Conservation (phyloP, 2,888 invertebrate species). For the Lycocerus yunnanus region DNA sequence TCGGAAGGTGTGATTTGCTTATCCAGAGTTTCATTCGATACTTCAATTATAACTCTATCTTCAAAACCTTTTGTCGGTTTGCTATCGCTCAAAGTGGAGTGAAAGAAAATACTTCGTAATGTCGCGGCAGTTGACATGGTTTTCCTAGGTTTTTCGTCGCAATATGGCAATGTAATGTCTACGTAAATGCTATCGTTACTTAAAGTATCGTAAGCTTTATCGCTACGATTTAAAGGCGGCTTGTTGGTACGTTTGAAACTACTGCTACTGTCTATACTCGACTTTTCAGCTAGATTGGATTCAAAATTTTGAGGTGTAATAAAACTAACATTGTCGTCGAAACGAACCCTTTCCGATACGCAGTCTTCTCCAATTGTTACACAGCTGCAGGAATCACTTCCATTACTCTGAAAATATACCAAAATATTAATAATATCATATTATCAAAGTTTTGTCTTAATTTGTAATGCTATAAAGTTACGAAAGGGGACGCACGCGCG, state of each 20-base stretch:
- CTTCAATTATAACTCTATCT: constrained; percentile 51
- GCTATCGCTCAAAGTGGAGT: constrained; percentile 48
- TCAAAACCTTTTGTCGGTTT: constrained; percentile 48
- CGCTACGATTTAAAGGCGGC: constrained; percentile 27
- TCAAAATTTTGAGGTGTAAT: constrained; percentile 53
- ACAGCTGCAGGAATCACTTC: constrained; percentile 56
- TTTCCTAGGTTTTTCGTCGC: constrained; percentile 48
- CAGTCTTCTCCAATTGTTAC: constrained; percentile 59
- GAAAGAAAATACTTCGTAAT: constrained; percentile 60
- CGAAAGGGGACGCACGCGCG: too few species aligned
- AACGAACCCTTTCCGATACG: constrained; percentile 66
- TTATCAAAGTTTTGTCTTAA: background rate
- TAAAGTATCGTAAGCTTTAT: constrained; percentile 46
- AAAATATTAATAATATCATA: background rate
- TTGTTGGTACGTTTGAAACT: constrained; percentile 48
- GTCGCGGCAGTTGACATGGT: constrained; percentile 58
- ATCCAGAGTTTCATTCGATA: constrained; percentile 51
- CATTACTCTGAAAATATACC: constrained; percentile 49
- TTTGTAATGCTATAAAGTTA: too few species aligned
- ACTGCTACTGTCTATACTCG: constrained; percentile 53
- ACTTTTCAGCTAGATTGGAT: constrained; percentile 53
- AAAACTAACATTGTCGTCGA: constrained; percentile 68
- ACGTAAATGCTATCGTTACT: constrained; percentile 53
- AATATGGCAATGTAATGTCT: constrained; percentile 46
- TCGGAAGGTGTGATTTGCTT: constrained; percentile 17